Base-by-base conservation (phyloP, 2,888 invertebrate species). In the Seira ritae region DNA sequence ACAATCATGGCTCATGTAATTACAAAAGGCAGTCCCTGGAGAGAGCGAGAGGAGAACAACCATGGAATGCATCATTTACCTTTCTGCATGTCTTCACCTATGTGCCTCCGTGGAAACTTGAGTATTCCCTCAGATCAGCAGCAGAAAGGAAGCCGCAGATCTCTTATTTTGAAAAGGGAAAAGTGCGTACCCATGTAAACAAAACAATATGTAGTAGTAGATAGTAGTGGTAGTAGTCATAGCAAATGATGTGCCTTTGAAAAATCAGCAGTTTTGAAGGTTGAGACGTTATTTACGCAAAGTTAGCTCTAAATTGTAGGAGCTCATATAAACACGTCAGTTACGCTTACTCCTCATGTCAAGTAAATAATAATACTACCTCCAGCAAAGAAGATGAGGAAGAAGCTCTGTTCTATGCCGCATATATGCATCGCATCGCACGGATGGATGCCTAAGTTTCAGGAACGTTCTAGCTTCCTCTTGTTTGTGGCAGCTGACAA, bases 401-500 rank as follows among this genome's bases (percentile, higher is more conserved):
- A n/a, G 17, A 50, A 50, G 50, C 50, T 15, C 50, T 50, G 17
- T 50, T 50, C 17, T n/a, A 50, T 50, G 50, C 50, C 50, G 17
- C n/a, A n/a, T n/a, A n/a, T n/a, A n/a, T n/a, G n/a, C n/a, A n/a
- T n/a, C n/a, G n/a, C 50, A 50, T 31, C 31, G 31, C 31, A 31
- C 31, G 31, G 31, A 8, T 50, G 50, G 50, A 50, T 50, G 50
- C 12, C 50, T 50, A 50, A 3, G 12, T 50, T 50, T 50, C 6
- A 2, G 15, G 15, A n/a, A 50, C 50, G 17, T 8, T 31, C 31
- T 31, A 4, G 31, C 31, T 31, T 31, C 31, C 17, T 50, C 50
- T 50, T 50, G 50, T 50, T n/a, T 66, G 72, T 74, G 80, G 80
- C 80, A 80, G 80, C 80, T 80, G 80, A 74, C 73, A 80, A 80